Conservation (phyloP, 2,888 invertebrate genomes). For the Andricus quercusramuli region DNA sequence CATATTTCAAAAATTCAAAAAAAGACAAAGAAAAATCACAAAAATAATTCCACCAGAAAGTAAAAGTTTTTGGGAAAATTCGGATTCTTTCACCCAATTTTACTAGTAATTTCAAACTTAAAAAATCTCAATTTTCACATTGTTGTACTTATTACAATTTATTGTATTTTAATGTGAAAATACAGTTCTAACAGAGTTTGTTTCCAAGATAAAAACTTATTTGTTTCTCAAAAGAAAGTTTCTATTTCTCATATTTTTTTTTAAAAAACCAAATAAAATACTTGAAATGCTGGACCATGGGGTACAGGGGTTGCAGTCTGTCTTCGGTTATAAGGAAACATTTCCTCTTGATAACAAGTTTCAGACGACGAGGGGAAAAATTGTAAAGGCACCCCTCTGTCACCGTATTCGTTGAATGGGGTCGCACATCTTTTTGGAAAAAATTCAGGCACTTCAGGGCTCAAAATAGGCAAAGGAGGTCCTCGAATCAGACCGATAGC, state of each 20-base stretch:
- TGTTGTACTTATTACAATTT: too few relatives aligned
- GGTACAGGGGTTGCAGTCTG: slow-evolving; percentile 53
- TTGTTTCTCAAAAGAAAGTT: too few relatives aligned
- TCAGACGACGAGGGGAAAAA: slow-evolving; percentile 66
- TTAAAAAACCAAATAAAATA: slow-evolving; percentile 53
- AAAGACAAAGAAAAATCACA: too few relatives aligned
- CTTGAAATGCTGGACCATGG: slow-evolving; percentile 65
- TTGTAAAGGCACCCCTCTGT: slow-evolving; percentile 56
- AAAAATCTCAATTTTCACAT: too few relatives aligned
- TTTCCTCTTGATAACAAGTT: slow-evolving; percentile 68
- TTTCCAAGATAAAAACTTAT: too few relatives aligned
- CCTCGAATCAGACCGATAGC: slow-evolving; percentile 42
- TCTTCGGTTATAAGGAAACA: slow-evolving; percentile 66
- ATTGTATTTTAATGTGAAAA: too few relatives aligned
- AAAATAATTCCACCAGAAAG: too few relatives aligned
- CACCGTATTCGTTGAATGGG: slow-evolving; percentile 40
- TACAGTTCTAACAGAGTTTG: too few relatives aligned
- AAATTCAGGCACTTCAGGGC: slow-evolving; percentile 74
- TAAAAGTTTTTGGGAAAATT: too few relatives aligned
- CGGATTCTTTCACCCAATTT: too few relatives aligned
- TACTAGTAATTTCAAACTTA: too few relatives aligned
- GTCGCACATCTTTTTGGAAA: slow-evolving; percentile 67
- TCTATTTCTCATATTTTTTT: background rate
- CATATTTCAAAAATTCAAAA: too few relatives aligned
- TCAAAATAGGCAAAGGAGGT: slow-evolving; percentile 55